Conservation (phyloP, 1,140 invertebrate species). For the Mycetomoellerius zeteki region DNA sequence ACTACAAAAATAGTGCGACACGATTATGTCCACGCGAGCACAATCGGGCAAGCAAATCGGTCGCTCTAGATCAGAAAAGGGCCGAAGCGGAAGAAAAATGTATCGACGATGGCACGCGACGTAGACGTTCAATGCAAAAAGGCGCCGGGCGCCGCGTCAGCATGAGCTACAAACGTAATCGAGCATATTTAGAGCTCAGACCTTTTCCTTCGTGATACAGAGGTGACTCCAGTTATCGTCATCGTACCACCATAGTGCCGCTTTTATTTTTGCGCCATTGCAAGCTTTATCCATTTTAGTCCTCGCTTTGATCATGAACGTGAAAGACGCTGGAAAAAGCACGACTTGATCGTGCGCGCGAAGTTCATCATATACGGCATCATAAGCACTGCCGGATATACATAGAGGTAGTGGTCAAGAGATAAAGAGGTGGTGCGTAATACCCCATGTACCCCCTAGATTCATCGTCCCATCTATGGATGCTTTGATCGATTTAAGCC, state of each 20-base stretch:
- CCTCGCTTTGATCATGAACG: slow-evolving; percentile 63
- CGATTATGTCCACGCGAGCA: slow-evolving; percentile 48
- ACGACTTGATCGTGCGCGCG: slow-evolving; percentile 44
- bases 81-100: slow-evolving; percentile 47
- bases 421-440: too few species aligned
- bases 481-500: slow-evolving; percentile 13
- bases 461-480: slow-evolving; percentile 23
- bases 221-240: slow-evolving; percentile 67
- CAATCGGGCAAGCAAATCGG: slow-evolving; percentile 39
- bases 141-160: slow-evolving; percentile 68
- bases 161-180: slow-evolving; percentile 73
- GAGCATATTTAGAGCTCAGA: slow-evolving; percentile 62
- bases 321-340: slow-evolving; percentile 60
- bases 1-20: slow-evolving; percentile 41
- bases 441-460: background rate
- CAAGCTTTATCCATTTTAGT: slow-evolving; percentile 43
- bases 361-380: slow-evolving; percentile 25
- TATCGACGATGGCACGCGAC: slow-evolving; percentile 19
- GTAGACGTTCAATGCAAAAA: slow-evolving; percentile 66
- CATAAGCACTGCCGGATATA: slow-evolving; percentile 37
- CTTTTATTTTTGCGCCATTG: slow-evolving; percentile 67
- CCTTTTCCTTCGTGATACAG: slow-evolving; percentile 62
- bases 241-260: background rate
- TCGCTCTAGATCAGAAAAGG: slow-evolving; percentile 44
- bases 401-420: background rate